Base-by-base conservation (phyloP, 2,113 vertebrate species). In the Ameiurus melas region DNA sequence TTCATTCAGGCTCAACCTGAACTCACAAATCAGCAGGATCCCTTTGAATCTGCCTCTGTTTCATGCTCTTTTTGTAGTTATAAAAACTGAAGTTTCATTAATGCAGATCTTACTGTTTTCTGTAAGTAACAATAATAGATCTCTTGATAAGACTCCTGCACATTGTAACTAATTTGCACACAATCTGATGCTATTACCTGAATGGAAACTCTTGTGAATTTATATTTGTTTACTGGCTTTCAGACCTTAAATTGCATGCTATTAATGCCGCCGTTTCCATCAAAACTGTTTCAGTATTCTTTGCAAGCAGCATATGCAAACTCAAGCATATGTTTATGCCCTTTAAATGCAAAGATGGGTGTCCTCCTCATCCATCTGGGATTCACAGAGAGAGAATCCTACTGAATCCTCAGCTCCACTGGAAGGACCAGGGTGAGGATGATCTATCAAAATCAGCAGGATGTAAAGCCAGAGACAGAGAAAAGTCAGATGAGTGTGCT, bases 401-500 rank as follows among this genome's bases (percentile, higher is more conserved):
- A 83, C 85, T 89, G 85, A 86, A 68, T 81, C 1, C 55, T 79
- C 79, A 78, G 83, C 85, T 83, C 77, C 83, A 79, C n/a, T 85
- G 83, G 85, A 87, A 83, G 19, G 57, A 47, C 39, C 51, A 51
- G 13, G 68, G 77, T 83, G 75, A 84, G 71, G 57, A 75, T 78
- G 68, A 89, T 89, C 83, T 81, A 83, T 90, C 90, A 87, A 87
- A 89, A 85, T 85, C 89, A 85, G 90, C 83, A 86, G 85, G 77
- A 90, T 83, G 82, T 85, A 68, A 78, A 85, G 83, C 14, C 68
- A 83, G 39, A 79, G 89, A 91, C 86, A 55, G 70, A n/a, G 47
- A 83, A 89, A 88, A 91, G 89, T 77, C 82, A 83, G 87, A 90
- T 91, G 89, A 89, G 39, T 87, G 85, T 83, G 85, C 78, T 89